Percentiles rank a stretch among this genome's conserved stretches.
phyloP scores from a whole-genome alignment of 2,113 vertebrate species.

The Oreochromis spilurus region DNA sequence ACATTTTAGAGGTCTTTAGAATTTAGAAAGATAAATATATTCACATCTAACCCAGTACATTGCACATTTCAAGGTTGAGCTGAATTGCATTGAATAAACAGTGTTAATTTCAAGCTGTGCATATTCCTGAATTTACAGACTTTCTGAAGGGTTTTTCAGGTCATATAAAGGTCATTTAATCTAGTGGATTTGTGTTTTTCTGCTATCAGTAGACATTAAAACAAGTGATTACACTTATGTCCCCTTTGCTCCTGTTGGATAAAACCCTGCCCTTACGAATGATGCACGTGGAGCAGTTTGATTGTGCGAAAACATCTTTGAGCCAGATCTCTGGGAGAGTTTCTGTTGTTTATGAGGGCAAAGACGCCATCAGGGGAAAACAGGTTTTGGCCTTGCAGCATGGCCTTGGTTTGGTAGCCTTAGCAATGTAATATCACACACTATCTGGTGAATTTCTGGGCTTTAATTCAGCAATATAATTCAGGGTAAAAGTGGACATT shows the following conservation, averaged over 20 bases:
- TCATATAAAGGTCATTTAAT: not conserved
- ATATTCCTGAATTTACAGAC: not conserved
- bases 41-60: not conserved
- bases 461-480: not conserved
- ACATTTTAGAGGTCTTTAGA: slow-evolving; percentile 18
- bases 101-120: not conserved
- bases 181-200: not conserved
- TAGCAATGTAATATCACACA: not conserved
- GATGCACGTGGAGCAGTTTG: not conserved
- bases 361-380: not conserved
- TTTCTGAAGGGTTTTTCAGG: not conserved
- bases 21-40: not conserved
- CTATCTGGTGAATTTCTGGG: not conserved
- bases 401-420: slow-evolving; percentile 16
- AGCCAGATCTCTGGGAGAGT: not conserved
- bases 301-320: slow-evolving; percentile 14
- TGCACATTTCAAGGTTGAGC: not conserved
- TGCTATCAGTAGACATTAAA: not conserved
- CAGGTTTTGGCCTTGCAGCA: not conserved
- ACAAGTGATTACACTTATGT: not conserved
- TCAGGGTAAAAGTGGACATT: not conserved
- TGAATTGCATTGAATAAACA: not conserved
- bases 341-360: not conserved
- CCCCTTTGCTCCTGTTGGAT: not conserved
- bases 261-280: not conserved